Evolutionary conservation across 2,888 invertebrate species (phyloP).

Genomic region (Hypolimnas misippus): DNA sequence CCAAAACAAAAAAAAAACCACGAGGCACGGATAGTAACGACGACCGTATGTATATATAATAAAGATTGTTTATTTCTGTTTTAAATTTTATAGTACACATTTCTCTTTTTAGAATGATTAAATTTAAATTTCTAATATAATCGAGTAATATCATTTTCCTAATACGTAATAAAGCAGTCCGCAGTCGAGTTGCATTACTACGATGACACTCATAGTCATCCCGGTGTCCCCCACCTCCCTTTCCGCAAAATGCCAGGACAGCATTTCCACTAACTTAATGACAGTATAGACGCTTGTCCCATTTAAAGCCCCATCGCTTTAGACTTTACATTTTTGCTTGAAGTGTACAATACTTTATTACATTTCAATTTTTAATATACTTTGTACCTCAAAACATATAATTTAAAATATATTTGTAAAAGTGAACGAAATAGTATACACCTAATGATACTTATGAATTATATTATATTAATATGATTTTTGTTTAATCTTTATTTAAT

Average conservation of each 20-base stretch:
- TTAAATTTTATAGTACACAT: no score
- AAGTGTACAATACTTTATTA: not conserved
- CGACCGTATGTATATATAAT: no score
- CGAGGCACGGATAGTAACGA: no score
- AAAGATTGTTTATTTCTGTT: no score
- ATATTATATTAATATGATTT: no score
- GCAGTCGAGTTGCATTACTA: slow-evolving; percentile 8
- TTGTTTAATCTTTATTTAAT: no score
- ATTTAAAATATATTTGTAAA: no score
- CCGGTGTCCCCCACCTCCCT: not conserved
- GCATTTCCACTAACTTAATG: slow-evolving; percentile 1
- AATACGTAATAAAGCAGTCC: slow-evolving; percentile 4
- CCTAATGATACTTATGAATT: no score
- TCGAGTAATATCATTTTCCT: not conserved
- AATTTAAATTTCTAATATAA: not conserved
- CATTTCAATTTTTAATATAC: not conserved
- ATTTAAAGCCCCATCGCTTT: not conserved
- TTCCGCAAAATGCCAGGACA: not conserved
- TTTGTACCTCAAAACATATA: not conserved
- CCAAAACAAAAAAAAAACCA: no score
- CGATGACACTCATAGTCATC: slow-evolving; percentile 8
- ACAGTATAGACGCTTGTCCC: slow-evolving; percentile 11
- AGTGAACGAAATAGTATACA: no score
- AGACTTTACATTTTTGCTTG: slow-evolving; percentile 2
- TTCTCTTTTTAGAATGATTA: no score